A percentile compares a stretch with the other conserved stretches of the same genome.
Evolutionary conservation across 2,113 vertebrate species (phyloP).

Genomic region (Genyomyrus donnyi): DNA sequence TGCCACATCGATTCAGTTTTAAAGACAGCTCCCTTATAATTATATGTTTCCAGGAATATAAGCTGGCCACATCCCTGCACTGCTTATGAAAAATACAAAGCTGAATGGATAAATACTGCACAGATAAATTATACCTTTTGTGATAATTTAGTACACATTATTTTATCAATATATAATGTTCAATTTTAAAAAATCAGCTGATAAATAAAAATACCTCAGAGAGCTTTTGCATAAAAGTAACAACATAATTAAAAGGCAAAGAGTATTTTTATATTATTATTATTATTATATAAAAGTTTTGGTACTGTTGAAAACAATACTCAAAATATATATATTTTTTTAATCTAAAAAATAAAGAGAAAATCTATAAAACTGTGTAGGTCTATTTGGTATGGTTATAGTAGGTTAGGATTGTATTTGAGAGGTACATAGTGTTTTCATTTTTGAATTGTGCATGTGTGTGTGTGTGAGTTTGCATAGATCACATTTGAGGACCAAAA

Average conservation of each 20-base stretch:
- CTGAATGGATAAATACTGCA: not conserved
- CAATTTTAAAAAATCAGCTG: not conserved
- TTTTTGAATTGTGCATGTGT: not conserved
- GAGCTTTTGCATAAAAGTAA: not conserved
- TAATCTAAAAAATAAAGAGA: not conserved
- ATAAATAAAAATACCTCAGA: not conserved
- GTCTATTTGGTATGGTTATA: not conserved
- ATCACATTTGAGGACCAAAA: no score
- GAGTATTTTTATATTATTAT: not conserved
- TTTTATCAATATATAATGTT: not conserved
- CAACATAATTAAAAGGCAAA: not conserved
- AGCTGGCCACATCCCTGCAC: not conserved
- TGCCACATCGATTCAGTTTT: not conserved
- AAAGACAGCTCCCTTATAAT: not conserved
- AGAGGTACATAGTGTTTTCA: not conserved
- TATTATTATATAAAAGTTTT: not conserved
- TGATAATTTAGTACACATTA: not conserved
- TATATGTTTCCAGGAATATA: not conserved
- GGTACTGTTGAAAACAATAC: not conserved
- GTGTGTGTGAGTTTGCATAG: no score
- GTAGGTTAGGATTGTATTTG: not conserved
- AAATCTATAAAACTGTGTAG: not conserved
- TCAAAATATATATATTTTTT: not conserved
- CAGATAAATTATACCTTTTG: not conserved
- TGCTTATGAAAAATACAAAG: not conserved